These are phyloP conservation scores for Drosophila percnosoma DNA, from an alignment of 2,888 invertebrate genomes.

Conservation along the genomic window DNA sequence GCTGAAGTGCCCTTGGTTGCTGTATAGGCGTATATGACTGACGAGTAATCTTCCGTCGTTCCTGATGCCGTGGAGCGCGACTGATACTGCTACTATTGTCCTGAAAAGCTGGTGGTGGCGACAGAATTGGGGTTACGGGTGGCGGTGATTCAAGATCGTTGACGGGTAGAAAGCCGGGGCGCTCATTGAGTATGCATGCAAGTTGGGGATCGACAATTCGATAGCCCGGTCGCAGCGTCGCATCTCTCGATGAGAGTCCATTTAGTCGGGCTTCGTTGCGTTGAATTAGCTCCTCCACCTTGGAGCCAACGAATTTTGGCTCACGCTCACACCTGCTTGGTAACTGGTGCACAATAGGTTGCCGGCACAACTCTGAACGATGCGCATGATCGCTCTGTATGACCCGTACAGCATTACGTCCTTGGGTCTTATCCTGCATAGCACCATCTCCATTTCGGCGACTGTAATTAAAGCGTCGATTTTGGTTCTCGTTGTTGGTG, in stretches of 20 bases:
- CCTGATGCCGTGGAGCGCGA: constrained; percentile 70
- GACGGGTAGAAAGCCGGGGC: constrained; percentile 84
- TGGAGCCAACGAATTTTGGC: constrained; percentile 80
- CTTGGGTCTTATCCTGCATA: constrained; percentile 28
- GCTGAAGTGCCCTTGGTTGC: constrained; percentile 48
- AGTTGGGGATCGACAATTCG: constrained; percentile 83
- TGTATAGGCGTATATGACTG: constrained; percentile 50
- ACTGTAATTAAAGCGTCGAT: constrained; percentile 71
- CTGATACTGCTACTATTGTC: constrained; percentile 83
- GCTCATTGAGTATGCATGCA: constrained; percentile 83
- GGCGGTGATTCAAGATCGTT: constrained; percentile 86
- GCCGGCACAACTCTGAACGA: constrained; percentile 61
- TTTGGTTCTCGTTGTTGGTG: constrained; percentile 80
- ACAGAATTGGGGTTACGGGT: constrained; percentile 89
- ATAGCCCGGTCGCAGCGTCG: constrained; percentile 82
- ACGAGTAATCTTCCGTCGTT: constrained; percentile 64
- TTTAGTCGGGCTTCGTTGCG: constrained; percentile 82
- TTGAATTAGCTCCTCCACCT: constrained; percentile 84
- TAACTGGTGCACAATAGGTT: constrained; percentile 66
- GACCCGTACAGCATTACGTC: constrained; percentile 73
- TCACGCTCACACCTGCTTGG: constrained; percentile 60
- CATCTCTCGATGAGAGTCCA: constrained; percentile 59
- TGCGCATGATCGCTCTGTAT: constrained; percentile 77
- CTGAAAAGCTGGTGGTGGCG: constrained; percentile 90
- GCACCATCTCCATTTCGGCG: constrained; percentile 71